Base-by-base conservation (phyloP, 2,888 invertebrate species). In the Pterostichus madidus region DNA sequence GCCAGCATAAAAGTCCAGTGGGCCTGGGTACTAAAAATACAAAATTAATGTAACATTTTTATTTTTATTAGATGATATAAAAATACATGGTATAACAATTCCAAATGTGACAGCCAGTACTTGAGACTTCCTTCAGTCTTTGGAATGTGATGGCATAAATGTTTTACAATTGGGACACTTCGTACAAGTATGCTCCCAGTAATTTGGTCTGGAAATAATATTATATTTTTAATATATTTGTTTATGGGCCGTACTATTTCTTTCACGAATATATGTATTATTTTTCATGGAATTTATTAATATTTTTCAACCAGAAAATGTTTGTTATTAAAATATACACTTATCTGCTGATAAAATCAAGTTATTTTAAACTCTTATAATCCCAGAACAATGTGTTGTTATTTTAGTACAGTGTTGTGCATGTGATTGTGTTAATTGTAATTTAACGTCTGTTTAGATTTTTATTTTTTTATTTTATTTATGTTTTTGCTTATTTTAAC, bases 151-250 rank as follows among this genome's bases (percentile, higher is more conserved):
- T 24, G 49, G 49, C 49, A 49, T 13, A 49, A 49, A 49, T 11
- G 49, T 10, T 17, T 75, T 75, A 75, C 13, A 86, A 90, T 86
- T 92, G 92, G 83, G 92, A 90, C 17, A 95, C 93, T 92, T 98
- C 98, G 87, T 95, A 93, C 84, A 98, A 90, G 89, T 98, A 98
- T 24, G 98, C 96, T 44, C 96, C 98, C 87, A 98, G 92, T 80
- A 98, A 91, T 91, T 98, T 98, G 1, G 97, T 97, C 97, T 97
- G 92, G 84, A 94, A 94, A 86, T 86, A 89, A 87, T 85, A 10
- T 32, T 44, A 4, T 8, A 8, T 17, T 13, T 56, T 15, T 8
- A 56, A 84, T 64, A 32, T 64, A 13, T 13, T 56, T 56, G 56
- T 56, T 17, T 17, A 7, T 76, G 15, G 7, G 24, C 24, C 3